Percentiles rank a stretch among this genome's conserved stretches.
Conservation (phyloP, 1,140 invertebrate genomes). For the Temnothorax nylanderi region DNA sequence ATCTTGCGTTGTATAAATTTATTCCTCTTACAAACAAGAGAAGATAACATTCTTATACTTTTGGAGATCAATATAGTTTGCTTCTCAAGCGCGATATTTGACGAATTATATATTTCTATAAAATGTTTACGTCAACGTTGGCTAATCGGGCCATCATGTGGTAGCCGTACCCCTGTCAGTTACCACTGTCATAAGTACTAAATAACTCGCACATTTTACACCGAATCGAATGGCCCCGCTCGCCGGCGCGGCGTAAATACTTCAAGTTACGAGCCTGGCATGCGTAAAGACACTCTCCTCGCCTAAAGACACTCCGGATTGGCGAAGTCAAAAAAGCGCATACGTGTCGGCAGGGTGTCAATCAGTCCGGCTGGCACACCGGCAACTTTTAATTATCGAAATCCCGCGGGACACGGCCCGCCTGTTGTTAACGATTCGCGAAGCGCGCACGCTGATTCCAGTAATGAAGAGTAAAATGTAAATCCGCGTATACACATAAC, state of each 20-base stretch:
- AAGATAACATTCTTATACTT: not conserved
- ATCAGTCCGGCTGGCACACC: conserved; percentile 59
- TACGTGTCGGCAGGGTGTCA: conserved; percentile 68
- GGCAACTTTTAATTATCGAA: conserved; percentile 73
- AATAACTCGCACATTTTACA: conserved; percentile 62
- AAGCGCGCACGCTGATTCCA: conserved; percentile 53
- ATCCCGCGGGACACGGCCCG: conserved; percentile 51
- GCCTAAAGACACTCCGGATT: conserved; percentile 1
- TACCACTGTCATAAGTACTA: conserved; percentile 50
- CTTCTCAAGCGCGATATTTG: not conserved
- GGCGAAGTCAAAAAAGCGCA: not conserved
- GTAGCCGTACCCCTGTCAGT: conserved; percentile 56
- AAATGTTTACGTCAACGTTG: conserved; percentile 48
- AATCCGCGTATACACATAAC: conserved; percentile 35
- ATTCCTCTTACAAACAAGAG: not conserved
- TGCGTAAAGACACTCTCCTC: conserved; percentile 18
- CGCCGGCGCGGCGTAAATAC: conserved; percentile 47
- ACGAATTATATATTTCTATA: not conserved
- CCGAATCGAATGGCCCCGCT: not conserved
- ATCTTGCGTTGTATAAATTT: not conserved
- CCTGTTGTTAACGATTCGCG: conserved; percentile 63
- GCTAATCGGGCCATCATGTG: conserved; percentile 40
- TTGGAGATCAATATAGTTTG: not conserved
- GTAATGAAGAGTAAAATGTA: conserved; percentile 63
- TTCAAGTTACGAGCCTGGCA: conserved; percentile 65